These are phyloP conservation scores for Xerus rutilus DNA, from an alignment of 2,797 vertebrate species.

Conservation along the genomic window DNA sequence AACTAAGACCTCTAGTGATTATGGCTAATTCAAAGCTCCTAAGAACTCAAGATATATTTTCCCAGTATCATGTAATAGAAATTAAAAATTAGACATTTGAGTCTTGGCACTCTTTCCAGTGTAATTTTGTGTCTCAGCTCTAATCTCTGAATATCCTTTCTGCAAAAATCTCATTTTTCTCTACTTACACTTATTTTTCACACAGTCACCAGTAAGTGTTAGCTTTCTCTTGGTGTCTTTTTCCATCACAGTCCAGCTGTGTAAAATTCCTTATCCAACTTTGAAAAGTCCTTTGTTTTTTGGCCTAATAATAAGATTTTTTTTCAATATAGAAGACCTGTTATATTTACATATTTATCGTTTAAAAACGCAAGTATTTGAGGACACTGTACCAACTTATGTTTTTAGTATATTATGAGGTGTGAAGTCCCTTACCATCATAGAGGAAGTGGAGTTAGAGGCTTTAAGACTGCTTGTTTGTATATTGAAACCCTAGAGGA, in stretches of 20 bases:
- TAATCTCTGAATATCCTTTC: constrained; percentile 33
- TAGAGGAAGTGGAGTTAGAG: constrained; percentile 3
- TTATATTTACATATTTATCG: neutral
- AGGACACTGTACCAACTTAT: neutral
- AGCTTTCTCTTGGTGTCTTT: constrained; percentile 26
- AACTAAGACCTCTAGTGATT: neutral
- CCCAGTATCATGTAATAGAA: constrained; percentile 37
- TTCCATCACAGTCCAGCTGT: neutral
- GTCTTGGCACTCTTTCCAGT: neutral
- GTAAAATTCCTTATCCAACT: neutral
- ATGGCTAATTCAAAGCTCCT: neutral
- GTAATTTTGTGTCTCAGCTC: neutral
- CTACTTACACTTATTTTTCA: neutral
- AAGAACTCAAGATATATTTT: constrained; percentile 34
- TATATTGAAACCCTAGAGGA: constrained; percentile 9
- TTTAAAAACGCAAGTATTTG: constrained; percentile 24
- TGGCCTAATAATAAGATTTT: neutral
- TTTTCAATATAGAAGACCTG: neutral
- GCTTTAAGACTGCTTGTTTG: neutral
- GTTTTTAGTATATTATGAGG: neutral
- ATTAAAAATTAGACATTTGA: neutral
- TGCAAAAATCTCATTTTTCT: constrained; percentile 17
- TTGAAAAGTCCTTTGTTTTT: neutral
- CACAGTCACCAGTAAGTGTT: neutral
- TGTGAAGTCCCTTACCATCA: neutral